A percentile compares a stretch with the other conserved stretches of the same genome.
Conservation (phyloP, 2,797 vertebrate species). For the Monodelphis domestica region DNA sequence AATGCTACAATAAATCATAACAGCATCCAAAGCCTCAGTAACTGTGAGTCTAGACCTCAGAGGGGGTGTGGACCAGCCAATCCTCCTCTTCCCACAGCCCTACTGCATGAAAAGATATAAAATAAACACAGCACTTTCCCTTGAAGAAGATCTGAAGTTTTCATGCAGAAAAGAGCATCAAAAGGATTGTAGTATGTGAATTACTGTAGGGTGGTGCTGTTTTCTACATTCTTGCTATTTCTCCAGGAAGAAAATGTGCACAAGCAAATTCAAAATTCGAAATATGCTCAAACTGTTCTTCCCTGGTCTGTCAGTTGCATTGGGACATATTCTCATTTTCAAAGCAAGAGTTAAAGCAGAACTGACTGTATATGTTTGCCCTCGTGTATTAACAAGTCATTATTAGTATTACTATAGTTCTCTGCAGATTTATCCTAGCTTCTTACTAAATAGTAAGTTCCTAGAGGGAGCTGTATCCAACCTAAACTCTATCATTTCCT, state of each 20-base stretch:
- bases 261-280: neutral
- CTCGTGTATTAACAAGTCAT: neutral
- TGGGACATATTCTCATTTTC: neutral
- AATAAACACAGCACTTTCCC: neutral
- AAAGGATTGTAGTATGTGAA: neutral
- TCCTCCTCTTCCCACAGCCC: neutral
- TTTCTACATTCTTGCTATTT: neutral
- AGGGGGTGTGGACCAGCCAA: neutral
- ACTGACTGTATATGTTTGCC: neutral
- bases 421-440: neutral
- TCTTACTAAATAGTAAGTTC: neutral
- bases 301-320: neutral
- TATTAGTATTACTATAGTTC: neutral
- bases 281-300: neutral
- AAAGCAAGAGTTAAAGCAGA: neutral
- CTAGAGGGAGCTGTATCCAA: neutral
- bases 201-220: neutral
- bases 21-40: neutral
- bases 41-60: neutral
- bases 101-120: neutral
- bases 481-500: neutral
- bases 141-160: neutral
- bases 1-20: neutral
- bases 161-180: neutral
- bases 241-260: neutral